Percentiles rank a stretch among this genome's conserved stretches.
Evolutionary conservation across 2,888 invertebrate species (phyloP).

Genomic region (Dryadula phaetusa): DNA sequence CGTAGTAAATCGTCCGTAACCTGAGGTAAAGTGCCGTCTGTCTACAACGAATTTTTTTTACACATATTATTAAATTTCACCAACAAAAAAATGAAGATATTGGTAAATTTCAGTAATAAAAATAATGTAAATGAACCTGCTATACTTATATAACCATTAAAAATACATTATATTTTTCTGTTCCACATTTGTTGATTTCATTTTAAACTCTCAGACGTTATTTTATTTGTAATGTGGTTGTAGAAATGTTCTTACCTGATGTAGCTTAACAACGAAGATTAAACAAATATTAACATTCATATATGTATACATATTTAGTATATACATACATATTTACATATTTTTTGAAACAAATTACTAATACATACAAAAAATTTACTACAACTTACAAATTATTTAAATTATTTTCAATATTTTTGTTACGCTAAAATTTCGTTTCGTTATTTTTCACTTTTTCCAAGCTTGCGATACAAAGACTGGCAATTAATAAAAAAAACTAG

Average conservation of each 20-base stretch:
- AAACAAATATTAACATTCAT: not conserved
- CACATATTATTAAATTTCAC: not conserved
- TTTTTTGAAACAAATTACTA: not conserved
- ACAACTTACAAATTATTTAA: not conserved
- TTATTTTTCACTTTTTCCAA: not conserved
- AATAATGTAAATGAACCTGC: slow-evolving; percentile 9
- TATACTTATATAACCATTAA: slow-evolving; percentile 10
- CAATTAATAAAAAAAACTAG: slow-evolving; percentile 12
- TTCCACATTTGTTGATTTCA: slow-evolving; percentile 11
- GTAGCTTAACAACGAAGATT: not conserved
- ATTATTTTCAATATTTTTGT: not conserved
- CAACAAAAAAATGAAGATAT: not conserved
- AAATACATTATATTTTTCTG: slow-evolving; percentile 18
- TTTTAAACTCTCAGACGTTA: slow-evolving; percentile 13
- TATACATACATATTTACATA: not conserved
- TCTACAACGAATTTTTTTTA: slow-evolving; percentile 54
- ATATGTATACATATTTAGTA: not conserved
- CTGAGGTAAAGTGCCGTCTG: slow-evolving; percentile 52
- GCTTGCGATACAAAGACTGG: not conserved
- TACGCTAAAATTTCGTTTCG: not conserved
- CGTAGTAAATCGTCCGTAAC: slow-evolving; percentile 74
- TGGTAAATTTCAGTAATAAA: not conserved
- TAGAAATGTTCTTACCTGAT: not conserved
- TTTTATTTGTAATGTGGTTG: slow-evolving; percentile 11
- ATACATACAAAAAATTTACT: not conserved